phyloP scores from a whole-genome alignment of 2,888 invertebrate genomes.

The Creontiades dilutus region DNA sequence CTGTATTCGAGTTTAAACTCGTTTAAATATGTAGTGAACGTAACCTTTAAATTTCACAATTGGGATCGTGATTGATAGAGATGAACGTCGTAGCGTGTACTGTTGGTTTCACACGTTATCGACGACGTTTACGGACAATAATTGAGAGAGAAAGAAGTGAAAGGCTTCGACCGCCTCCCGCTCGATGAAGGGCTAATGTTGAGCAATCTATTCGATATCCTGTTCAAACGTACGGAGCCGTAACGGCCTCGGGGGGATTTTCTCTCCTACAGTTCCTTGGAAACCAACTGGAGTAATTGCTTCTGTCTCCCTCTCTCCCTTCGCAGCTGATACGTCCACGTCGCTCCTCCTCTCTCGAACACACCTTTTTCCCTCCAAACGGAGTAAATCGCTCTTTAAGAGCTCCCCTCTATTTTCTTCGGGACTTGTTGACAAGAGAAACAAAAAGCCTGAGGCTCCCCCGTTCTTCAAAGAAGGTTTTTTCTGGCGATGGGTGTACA shows the following conservation, averaged over 20 bases:
- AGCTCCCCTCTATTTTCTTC: constrained; percentile 1
- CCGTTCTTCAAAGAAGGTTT: neutral
- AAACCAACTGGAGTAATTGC: neutral
- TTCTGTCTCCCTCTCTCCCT: neutral
- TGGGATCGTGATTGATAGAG: too few relatives aligned
- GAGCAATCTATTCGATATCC: neutral
- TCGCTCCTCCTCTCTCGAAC: neutral
- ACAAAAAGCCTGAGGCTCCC: neutral
- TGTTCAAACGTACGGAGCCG: neutral
- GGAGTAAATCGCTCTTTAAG: constrained; percentile 15
- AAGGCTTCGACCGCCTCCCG: neutral
- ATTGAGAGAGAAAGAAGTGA: too few relatives aligned
- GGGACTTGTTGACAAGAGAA: constrained; percentile 16
- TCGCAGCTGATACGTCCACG: neutral
- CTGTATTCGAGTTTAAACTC: too few relatives aligned
- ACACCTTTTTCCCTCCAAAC: neutral
- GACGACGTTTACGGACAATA: too few relatives aligned
- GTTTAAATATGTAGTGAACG: too few relatives aligned
- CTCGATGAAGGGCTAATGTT: neutral
- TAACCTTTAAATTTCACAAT: too few relatives aligned
- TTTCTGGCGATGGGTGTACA: neutral
- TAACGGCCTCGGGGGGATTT: neutral
- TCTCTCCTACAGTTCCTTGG: neutral
- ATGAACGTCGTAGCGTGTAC: too few relatives aligned
- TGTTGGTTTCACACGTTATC: too few relatives aligned